Conservation (phyloP, 2,888 invertebrate species). For the Eulithis testata region DNA sequence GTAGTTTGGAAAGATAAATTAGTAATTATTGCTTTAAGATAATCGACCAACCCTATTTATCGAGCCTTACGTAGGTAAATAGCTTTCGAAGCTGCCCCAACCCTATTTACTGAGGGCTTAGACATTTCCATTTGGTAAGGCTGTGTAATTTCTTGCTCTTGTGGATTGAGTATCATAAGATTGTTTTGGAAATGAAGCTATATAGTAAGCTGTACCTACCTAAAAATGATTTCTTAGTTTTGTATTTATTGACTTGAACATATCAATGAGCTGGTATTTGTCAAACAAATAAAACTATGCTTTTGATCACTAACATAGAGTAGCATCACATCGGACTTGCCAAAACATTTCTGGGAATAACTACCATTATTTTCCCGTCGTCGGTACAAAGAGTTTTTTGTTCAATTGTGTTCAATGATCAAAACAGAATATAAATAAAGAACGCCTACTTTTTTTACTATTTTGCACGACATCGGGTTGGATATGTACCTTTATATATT, state of each 20-base stretch:
- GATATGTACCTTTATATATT: slow-evolving; percentile 32
- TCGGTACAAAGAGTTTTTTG: slow-evolving; percentile 55
- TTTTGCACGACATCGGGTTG: slow-evolving; percentile 44
- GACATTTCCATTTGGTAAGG: neutral
- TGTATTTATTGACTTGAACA: neutral
- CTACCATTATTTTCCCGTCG: slow-evolving; percentile 56
- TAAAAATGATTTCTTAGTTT: neutral
- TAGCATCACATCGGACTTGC: slow-evolving; percentile 23
- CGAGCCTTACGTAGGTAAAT: neutral
- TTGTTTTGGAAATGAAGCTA: slow-evolving; percentile 3
- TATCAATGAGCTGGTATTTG: too few relatives aligned
- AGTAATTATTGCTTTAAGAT: slow-evolving; percentile 15
- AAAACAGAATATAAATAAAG: slow-evolving; percentile 75
- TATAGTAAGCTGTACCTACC: neutral
- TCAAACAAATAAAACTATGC: neutral
- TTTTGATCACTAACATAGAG: slow-evolving; percentile 32
- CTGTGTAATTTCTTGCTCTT: neutral
- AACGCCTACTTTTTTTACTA: slow-evolving; percentile 63
- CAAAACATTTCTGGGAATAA: slow-evolving; percentile 50
- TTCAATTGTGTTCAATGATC: slow-evolving; percentile 66
- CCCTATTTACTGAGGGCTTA: slow-evolving; percentile 1
- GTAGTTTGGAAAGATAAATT: slow-evolving; percentile 6
- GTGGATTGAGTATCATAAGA: neutral
- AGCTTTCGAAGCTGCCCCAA: neutral
- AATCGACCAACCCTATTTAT: slow-evolving; percentile 5